phyloP scores from a whole-genome alignment of 2,888 invertebrate species.

The Drosophila recens region DNA sequence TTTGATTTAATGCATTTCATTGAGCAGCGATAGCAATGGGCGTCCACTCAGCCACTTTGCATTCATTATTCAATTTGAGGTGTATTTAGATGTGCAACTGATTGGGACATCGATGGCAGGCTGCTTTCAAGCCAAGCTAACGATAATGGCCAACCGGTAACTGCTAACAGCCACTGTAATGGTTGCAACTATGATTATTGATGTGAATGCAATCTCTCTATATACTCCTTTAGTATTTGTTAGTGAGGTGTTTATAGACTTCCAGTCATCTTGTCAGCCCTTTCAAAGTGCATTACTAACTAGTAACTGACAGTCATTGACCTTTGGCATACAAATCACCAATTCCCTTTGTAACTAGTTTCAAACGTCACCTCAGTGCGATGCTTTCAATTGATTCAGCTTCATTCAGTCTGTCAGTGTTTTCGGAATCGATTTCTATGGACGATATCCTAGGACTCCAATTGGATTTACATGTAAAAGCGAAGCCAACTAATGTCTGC shows the following conservation, averaged over 20 bases:
- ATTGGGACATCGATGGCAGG: slow-evolving; percentile 42
- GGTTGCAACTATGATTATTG: slow-evolving; percentile 37
- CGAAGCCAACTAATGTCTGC: slow-evolving; percentile 45
- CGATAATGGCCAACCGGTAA: neutral
- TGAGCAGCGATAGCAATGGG: slow-evolving; percentile 70
- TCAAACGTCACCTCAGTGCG: slow-evolving; percentile 41
- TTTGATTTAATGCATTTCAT: slow-evolving; percentile 79
- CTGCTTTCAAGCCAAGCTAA: neutral
- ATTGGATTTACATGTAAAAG: slow-evolving; percentile 57
- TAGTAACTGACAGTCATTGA: slow-evolving; percentile 33
- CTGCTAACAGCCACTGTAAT: neutral
- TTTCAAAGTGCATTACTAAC: slow-evolving; percentile 44
- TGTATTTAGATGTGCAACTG: slow-evolving; percentile 73
- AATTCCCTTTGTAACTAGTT: slow-evolving; percentile 42
- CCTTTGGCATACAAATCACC: slow-evolving; percentile 54
- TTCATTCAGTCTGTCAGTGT: slow-evolving; percentile 19
- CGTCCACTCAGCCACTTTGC: slow-evolving; percentile 70
- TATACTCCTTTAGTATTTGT: neutral
- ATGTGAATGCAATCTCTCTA: slow-evolving; percentile 29
- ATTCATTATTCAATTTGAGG: slow-evolving; percentile 78
- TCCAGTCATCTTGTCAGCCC: slow-evolving; percentile 1
- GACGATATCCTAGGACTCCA: slow-evolving; percentile 36
- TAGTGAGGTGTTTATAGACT: slow-evolving; percentile 34
- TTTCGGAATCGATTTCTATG: slow-evolving; percentile 43
- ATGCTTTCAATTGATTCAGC: slow-evolving; percentile 35